A percentile compares a stretch with the other conserved stretches of the same genome.
These are phyloP conservation scores for Megalops cyprinoides DNA, from an alignment of 2,797 vertebrate species.

Conservation along the genomic window DNA sequence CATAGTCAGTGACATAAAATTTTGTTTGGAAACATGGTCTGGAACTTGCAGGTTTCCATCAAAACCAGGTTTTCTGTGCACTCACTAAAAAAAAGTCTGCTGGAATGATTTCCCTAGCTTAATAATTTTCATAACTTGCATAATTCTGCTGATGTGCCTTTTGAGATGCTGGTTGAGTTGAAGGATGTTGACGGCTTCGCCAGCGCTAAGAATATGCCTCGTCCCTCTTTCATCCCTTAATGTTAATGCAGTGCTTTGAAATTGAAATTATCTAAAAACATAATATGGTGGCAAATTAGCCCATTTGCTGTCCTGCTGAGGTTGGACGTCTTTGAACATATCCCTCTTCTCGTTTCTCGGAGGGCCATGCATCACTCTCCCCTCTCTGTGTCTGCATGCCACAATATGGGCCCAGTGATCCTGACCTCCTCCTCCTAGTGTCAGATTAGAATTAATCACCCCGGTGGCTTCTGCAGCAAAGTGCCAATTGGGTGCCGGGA, in stretches of 20 bases:
- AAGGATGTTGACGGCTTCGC: slow-evolving; percentile 41
- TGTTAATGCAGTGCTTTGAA: slow-evolving; percentile 76
- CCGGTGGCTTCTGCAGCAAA: neutral
- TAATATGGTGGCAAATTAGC: slow-evolving; percentile 72
- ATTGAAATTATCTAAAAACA: slow-evolving; percentile 79
- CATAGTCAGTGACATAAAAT: slow-evolving; percentile 68
- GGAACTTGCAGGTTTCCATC: slow-evolving; percentile 73
- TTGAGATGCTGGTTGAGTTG: slow-evolving; percentile 28
- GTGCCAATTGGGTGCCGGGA: slow-evolving; percentile 25
- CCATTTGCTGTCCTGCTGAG: slow-evolving; percentile 66
- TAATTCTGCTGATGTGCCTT: slow-evolving; percentile 45
- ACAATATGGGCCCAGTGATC: neutral
- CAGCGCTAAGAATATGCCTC: slow-evolving; percentile 23
- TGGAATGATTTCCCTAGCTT: slow-evolving; percentile 34
- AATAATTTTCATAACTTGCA: slow-evolving; percentile 30
- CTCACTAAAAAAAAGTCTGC: slow-evolving; percentile 14
- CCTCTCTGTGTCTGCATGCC: slow-evolving; percentile 9
- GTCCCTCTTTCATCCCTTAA: slow-evolving; percentile 51
- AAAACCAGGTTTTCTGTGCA: slow-evolving; percentile 59
- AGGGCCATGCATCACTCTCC: slow-evolving; percentile 52
- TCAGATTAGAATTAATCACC: slow-evolving; percentile 30
- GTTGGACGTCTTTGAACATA: slow-evolving; percentile 63
- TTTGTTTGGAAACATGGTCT: slow-evolving; percentile 78
- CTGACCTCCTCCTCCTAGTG: slow-evolving; percentile 7
- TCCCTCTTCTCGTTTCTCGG: slow-evolving; percentile 40